Conservation (phyloP, 2,797 vertebrate species). For the Manis crassicaudata region DNA sequence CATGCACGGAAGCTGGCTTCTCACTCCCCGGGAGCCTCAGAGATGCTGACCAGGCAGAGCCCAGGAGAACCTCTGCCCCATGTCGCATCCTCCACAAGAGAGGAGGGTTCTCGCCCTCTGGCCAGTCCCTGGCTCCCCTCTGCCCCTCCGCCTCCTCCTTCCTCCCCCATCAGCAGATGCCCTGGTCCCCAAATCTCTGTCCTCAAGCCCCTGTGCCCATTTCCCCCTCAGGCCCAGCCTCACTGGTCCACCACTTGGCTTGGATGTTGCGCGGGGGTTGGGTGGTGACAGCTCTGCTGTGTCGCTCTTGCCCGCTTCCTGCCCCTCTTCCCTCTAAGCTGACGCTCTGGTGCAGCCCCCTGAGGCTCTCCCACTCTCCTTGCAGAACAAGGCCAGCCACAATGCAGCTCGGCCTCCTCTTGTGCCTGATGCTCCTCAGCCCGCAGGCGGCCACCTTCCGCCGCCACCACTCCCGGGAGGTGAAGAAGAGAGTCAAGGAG, state of each 20-base stretch:
- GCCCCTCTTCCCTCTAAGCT: accelerated
- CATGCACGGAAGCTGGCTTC: accelerated
- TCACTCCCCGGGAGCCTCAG: not conserved
- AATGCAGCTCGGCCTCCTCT: slow-evolving; percentile 8
- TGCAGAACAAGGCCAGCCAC: not conserved
- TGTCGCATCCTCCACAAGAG: accelerated
- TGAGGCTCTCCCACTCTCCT: not conserved
- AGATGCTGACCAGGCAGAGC: not conserved
- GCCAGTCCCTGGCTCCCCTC: not conserved
- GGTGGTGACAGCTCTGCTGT: accelerated
- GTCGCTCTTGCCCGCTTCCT: accelerated
- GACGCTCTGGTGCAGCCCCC: accelerated
- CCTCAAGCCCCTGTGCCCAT: not conserved
- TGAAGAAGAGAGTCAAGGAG: slow-evolving; percentile 10
- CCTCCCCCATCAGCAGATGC: accelerated
- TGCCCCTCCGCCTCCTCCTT: not conserved
- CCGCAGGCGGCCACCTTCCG: accelerated
- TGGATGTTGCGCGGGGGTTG: accelerated
- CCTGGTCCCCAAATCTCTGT: not conserved
- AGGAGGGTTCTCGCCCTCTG: not conserved
- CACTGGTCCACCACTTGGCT: accelerated
- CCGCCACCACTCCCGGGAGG: not conserved
- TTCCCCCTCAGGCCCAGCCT: accelerated
- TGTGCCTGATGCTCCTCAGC: slow-evolving; percentile 56
- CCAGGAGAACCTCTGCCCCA: accelerated